These are phyloP conservation scores for Speoplatyrhinus poulsoni DNA, from an alignment of 2,113 vertebrate species.

Conservation along the genomic window DNA sequence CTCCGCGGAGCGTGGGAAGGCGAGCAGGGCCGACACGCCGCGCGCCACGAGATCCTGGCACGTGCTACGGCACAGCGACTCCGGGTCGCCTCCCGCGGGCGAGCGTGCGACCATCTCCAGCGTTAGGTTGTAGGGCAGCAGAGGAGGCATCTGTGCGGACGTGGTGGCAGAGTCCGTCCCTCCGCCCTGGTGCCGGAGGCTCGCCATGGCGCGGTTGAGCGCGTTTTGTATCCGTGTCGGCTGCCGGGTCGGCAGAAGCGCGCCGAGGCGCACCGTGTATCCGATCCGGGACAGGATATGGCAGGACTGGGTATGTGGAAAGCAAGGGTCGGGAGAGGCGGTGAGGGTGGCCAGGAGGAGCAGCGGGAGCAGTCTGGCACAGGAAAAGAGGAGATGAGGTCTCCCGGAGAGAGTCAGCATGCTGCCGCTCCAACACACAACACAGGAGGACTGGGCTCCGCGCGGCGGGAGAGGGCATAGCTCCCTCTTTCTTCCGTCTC, in stretches of 20 bases:
- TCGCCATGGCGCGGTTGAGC: conserved; percentile 79
- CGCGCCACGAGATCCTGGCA: conserved; percentile 84
- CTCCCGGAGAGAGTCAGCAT: conserved; percentile 72
- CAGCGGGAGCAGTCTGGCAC: conserved; percentile 46
- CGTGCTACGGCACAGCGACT: conserved; percentile 81
- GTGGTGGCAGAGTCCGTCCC: conserved; percentile 46
- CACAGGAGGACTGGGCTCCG: conserved; percentile 70
- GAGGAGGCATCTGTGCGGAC: conserved; percentile 56
- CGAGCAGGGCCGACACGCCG: conserved; percentile 84
- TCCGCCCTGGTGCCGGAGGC: conserved; percentile 71
- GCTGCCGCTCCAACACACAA: conserved; percentile 70
- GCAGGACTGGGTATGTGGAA: conserved; percentile 81
- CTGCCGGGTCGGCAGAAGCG: conserved; percentile 79
- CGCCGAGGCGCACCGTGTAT: conserved; percentile 84
- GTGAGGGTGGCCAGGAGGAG: conserved; percentile 49
- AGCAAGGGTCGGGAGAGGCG: conserved; percentile 68
- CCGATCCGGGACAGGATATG: conserved; percentile 80
- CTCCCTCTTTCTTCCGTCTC: conserved; percentile 69
- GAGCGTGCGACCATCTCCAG: conserved; percentile 81
- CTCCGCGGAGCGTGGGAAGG: conserved; percentile 85
- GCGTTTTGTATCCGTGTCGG: conserved; percentile 79
- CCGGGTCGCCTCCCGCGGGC: conserved; percentile 79
- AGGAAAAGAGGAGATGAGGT: conserved; percentile 54
- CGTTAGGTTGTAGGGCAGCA: conserved; percentile 84
- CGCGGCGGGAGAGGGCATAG: conserved; percentile 77